Conservation (phyloP, 2,113 vertebrate genomes). For the Ovis aries region ARS-UI_Ramb_v3.0 NC_056056.1:47029001-47029500, state of each 20-base stretch:
- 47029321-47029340: not conserved
- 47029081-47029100: not conserved
- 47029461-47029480: not conserved
- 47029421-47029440: not conserved
- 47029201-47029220: not conserved
- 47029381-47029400: not conserved
- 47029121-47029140: not conserved
- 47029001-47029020: too few species aligned
- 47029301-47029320: not conserved
- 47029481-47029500: not conserved
- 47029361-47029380: not conserved
- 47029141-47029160: not conserved
- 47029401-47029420: not conserved
- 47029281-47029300: not conserved
- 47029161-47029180: not conserved
- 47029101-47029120: not conserved
- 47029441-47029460: not conserved
- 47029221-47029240: not conserved
- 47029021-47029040: not conserved
- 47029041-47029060: not conserved
- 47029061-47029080: not conserved
- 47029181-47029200: not conserved
- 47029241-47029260: not conserved
- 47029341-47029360: not conserved
- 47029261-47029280: not conserved